Evolutionary conservation across 2,888 invertebrate genomes (phyloP).

Genomic region (Spisula solida): DNA sequence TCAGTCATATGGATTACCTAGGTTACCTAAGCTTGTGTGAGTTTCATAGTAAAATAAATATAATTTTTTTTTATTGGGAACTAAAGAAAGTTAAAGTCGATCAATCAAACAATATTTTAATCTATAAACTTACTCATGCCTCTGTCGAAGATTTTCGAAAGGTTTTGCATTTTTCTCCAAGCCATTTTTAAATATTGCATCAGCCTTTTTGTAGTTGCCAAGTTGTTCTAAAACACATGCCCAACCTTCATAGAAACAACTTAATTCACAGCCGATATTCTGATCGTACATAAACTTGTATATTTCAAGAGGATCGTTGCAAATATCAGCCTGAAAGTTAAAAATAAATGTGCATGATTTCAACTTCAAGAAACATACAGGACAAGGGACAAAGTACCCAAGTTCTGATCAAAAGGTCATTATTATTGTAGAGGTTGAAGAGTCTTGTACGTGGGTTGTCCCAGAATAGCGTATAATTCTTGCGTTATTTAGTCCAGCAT

Average conservation of each 20-base stretch:
- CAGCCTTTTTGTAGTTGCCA: constrained; percentile 94
- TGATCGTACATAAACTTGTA: constrained; percentile 94
- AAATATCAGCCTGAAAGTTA: constrained; percentile 80
- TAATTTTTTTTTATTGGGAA: too few species aligned
- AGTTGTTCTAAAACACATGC: constrained; percentile 94
- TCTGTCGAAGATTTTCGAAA: constrained; percentile 89
- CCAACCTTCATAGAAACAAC: constrained; percentile 96
- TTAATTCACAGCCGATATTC: constrained; percentile 93
- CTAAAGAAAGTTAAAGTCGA: too few species aligned
- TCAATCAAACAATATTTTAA: background rate
- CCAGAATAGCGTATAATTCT: too few species aligned
- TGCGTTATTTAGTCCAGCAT: too few species aligned
- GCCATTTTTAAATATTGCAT: constrained; percentile 94
- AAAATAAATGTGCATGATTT: background rate
- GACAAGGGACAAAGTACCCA: too few species aligned
- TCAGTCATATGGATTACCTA: too few species aligned
- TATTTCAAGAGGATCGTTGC: constrained; percentile 89
- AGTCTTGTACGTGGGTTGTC: too few species aligned
- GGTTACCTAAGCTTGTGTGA: too few species aligned
- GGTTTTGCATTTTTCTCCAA: constrained; percentile 94
- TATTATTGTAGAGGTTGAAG: too few species aligned
- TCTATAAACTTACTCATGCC: constrained; percentile 78
- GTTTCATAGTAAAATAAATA: too few species aligned
- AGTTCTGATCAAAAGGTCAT: too few species aligned
- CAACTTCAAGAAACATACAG: background rate